Percentiles rank a stretch among this genome's conserved stretches.
These are phyloP conservation scores for Nymphalis polychloros DNA, from an alignment of 2,888 invertebrate species.

Conservation along the genomic window DNA sequence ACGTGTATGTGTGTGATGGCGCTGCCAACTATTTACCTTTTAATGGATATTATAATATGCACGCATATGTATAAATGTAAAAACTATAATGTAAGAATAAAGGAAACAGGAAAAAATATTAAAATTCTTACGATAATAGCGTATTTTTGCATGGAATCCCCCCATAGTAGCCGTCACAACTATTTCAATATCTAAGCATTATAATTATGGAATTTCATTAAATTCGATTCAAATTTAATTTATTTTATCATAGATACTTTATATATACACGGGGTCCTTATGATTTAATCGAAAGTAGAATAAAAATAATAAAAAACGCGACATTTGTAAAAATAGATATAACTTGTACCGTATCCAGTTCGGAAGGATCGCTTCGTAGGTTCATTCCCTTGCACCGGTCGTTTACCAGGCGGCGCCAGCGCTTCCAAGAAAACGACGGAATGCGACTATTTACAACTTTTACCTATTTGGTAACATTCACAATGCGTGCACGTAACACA, in stretches of 20 bases:
- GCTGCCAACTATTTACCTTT: neutral
- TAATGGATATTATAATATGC: neutral
- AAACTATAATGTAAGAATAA: conserved; percentile 16
- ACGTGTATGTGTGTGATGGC: neutral
- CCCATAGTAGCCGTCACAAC: neutral
- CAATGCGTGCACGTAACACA: conserved; percentile 67
- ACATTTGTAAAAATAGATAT: neutral
- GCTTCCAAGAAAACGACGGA: conserved; percentile 72
- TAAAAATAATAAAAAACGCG: no score
- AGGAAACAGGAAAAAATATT: conserved; percentile 25
- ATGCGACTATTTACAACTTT: conserved; percentile 79
- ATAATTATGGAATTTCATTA: neutral
- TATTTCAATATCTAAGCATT: neutral
- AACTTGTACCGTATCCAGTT: conserved; percentile 40
- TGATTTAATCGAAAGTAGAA: no score
- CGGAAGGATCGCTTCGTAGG: conserved; percentile 31
- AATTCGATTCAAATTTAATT: no score
- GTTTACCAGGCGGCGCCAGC: conserved; percentile 61
- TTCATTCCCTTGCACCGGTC: conserved; percentile 41
- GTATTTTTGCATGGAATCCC: conserved; percentile 2
- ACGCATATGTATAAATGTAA: neutral
- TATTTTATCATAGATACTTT: no score
- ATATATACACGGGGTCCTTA: no score
- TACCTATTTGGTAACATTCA: conserved; percentile 78
- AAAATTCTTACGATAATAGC: conserved; percentile 6